Evolutionary conservation across 2,797 vertebrate genomes (phyloP), one percentile per base, ranked within the genome.

Genomic region (Muscicapa comitata): DNA sequence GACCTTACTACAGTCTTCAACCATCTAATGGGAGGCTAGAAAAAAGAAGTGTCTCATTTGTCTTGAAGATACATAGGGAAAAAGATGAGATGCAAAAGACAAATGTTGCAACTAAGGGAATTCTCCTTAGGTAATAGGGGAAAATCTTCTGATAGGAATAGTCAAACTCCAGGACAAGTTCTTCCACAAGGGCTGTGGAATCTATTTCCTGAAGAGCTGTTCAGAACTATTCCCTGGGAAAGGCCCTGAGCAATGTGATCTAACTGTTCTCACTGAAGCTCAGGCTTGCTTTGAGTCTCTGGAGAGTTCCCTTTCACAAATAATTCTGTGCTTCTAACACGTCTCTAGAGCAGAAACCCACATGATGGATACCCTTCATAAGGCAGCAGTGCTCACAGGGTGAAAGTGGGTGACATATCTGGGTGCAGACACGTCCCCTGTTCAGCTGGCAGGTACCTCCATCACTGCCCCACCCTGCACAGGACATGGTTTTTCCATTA

Each of bases 351-450:
- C 15, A 87, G 55, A 73, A 79, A 57, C 8, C 31, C n/a, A 4
- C 9, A 23, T 1, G 28, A 25, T 2, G 26, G 21, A 18, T 17
- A 10, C 4, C 29, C 31, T 55, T 58, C 63, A 19, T 11, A 63
- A 63, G 29, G 17, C 26, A 70, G 35, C 24, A 82, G 8, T 15
- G 10, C 19, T 54, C 55, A 33, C 31, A 53, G 29, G 53, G 28
- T 86, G 43, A 31, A 35, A 53, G 7, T 7, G n/a, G 33, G 38
- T 13, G 55, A 43, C 24, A 4, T 5, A 13, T 10, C 11, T 35
- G 37, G 33, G 29, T 35, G 15, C 7, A 71, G 57, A 53, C 16
- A n/a, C 0, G 0, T 17, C 17, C 62, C 18, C 37, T 42, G 29
- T 20, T 72, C 71, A 76, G 26, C 51, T 55, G 38, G 7, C 24